Evolutionary conservation across 2,888 invertebrate species (phyloP).

Genomic region (Nasonia oneida): DNA sequence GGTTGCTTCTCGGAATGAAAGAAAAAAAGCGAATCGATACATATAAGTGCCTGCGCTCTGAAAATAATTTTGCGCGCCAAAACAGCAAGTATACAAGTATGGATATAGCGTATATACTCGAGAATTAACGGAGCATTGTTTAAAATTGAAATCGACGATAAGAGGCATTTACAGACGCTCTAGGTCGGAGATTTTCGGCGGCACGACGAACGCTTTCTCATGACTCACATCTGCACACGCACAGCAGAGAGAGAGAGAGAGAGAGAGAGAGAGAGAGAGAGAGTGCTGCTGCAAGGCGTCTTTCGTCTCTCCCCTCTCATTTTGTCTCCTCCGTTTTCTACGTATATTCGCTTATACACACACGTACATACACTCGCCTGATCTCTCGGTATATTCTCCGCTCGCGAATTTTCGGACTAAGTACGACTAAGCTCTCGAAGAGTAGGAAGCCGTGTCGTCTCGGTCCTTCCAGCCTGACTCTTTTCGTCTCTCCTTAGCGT

Average conservation of each 20-base stretch:
- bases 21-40: neutral
- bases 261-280: too few relatives aligned
- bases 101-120: neutral
- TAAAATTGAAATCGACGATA: neutral
- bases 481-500: constrained; percentile 31
- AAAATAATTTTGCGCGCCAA: neutral
- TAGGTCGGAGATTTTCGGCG: constrained; percentile 20
- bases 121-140: neutral
- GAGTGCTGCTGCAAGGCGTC: neutral
- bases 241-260: neutral
- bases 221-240: constrained; percentile 25
- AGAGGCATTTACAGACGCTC: neutral
- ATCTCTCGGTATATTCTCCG: neutral
- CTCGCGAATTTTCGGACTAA: neutral
- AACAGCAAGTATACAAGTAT: neutral
- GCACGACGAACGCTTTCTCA: constrained; percentile 27
- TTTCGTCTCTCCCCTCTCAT: constrained; percentile 14
- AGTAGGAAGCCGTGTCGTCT: neutral
- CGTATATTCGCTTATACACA: constrained; percentile 8
- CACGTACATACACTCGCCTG: neutral
- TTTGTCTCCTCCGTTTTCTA: neutral
- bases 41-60: neutral
- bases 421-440: neutral
- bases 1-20: neutral
- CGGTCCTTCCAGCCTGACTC: constrained; percentile 34